Evolutionary conservation across 2,113 vertebrate species (phyloP).

Genomic region (Gavia stellata): DNA sequence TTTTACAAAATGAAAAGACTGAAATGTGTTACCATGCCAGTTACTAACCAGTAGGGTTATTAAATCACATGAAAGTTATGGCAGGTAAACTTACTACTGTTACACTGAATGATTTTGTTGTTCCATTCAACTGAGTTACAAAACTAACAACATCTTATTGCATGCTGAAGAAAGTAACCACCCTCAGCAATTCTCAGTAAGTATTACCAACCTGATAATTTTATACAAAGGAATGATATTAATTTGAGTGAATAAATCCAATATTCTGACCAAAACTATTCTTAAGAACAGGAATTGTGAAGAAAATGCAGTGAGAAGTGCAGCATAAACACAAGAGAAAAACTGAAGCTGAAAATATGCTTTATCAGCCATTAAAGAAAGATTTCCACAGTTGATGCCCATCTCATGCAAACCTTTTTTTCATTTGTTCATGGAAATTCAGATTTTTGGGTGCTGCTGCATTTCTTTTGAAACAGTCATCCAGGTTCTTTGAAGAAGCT

Average conservation of each 20-base stretch:
- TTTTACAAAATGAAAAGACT: background rate
- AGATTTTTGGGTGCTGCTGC: background rate
- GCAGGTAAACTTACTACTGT: background rate
- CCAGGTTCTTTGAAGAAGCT: background rate
- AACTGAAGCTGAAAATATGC: background rate
- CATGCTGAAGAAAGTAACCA: background rate
- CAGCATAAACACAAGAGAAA: background rate
- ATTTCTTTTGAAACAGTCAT: background rate
- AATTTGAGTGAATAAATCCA: background rate
- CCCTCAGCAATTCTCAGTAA: background rate
- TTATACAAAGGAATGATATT: background rate
- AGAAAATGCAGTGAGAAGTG: background rate
- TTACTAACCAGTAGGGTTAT: background rate
- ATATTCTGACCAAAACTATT: background rate
- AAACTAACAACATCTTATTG: background rate
- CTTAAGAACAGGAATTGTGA: background rate
- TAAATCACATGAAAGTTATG: background rate
- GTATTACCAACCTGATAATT: background rate
- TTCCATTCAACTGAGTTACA: background rate
- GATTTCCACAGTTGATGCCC: background rate
- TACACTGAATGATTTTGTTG: background rate
- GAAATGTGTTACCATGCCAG: background rate
- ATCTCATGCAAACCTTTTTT: background rate
- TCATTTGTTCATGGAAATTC: background rate
- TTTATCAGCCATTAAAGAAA: background rate